Base-by-base conservation (phyloP, 1,140 invertebrate genomes). In the Drosophila cardini region DNA sequence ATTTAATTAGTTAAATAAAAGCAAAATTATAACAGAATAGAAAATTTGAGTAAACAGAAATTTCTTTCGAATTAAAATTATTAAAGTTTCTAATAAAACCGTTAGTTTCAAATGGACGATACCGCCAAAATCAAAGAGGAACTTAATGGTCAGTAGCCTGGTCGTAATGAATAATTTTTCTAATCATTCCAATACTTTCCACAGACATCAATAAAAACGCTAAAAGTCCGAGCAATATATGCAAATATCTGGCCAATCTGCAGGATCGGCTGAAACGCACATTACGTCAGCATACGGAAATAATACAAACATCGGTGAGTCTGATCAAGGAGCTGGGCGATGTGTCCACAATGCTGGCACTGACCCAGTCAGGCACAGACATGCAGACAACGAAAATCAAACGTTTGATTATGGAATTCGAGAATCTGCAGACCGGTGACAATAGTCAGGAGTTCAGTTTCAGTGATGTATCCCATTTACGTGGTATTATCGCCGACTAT, bases 361-460 rank as follows among this genome's bases (percentile, higher is more conserved):
- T 75, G 7, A 43, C 32, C 0, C 53, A 53, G 8, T 34, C 18
- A 1, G 46, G 45, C 1, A 18, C 61, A 4, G 52, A 55, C 1
- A n/a, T 26, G 7, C 45, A 78, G 36, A 42, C 58, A 0, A 57
- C 71, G 2, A 80, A 72, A 9, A 90, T 90, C 16, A 85, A 80
- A 45, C 70, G 68, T 0, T 62, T 89, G 2, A 90, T 90, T 11
- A 32, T 73, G 67, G 76, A 81, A 4, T 90, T 89, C 50, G 86
- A 90, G 48, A 46, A 60, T 11, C 45, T 72, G 11, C n/a, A 57
- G 7, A 21, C 50, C 0, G 67, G 46, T 5, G 63, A 69, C 18
- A 42, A 5, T 8, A 18, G 11, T 3, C 16, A 36, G 18, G 55
- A 42, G 7, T 34, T 58, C 1, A 67, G 10, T n/a, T 32, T 21